These are phyloP conservation scores for Acanthurus lineatus DNA, from an alignment of 2,797 vertebrate genomes.

Conservation along the genomic window DNA sequence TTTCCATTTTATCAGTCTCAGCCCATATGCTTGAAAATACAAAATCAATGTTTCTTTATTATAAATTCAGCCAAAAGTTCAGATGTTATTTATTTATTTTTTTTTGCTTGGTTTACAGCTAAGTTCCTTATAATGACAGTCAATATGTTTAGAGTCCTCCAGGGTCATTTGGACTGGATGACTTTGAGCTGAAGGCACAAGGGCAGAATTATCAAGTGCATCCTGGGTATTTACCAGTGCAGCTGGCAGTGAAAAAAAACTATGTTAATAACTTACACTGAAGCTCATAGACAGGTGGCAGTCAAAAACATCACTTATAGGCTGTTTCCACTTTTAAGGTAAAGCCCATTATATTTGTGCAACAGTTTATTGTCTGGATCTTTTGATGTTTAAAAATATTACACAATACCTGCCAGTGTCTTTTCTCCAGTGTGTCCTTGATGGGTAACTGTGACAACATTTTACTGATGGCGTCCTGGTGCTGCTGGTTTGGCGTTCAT, in stretches of 20 bases:
- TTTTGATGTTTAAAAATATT: background rate
- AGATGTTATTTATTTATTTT: background rate
- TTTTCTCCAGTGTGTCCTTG: constrained; percentile 32
- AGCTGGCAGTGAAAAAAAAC: constrained; percentile 19
- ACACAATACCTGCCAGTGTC: background rate
- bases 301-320: background rate
- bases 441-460: constrained; percentile 14
- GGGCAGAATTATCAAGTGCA: constrained; percentile 3
- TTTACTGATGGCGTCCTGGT: constrained; percentile 14
- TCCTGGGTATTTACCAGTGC: constrained; percentile 20
- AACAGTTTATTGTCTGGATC: constrained; percentile 11
- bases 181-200: constrained; percentile 35
- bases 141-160: constrained; percentile 1
- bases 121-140: constrained; percentile 14
- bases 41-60: constrained; percentile 29
- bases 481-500: constrained; percentile 37
- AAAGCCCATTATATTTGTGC: background rate
- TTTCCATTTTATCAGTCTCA: constrained; percentile 22
- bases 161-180: constrained; percentile 32
- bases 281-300: background rate
- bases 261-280: background rate
- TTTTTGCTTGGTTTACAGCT: background rate
- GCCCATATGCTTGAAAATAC: constrained; percentile 5
- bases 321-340: constrained; percentile 18
- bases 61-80: constrained; percentile 13